Evolutionary conservation across 2,888 invertebrate genomes (phyloP), one percentile per base, ranked within the genome.

Genomic region (Scaptodrosophila latifasciaeformis): DNA sequence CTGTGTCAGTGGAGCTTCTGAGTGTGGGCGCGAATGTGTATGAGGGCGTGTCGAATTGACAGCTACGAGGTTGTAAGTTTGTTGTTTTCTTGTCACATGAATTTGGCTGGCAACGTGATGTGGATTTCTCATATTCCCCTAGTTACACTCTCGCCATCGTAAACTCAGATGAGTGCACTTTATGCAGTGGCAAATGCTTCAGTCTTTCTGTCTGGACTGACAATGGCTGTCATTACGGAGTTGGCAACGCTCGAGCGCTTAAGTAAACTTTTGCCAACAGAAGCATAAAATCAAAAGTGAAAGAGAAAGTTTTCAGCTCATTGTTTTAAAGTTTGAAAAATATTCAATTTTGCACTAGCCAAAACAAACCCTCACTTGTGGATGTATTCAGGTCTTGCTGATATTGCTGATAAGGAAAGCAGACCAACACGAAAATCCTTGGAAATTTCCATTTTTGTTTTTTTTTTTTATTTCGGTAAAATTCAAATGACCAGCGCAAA

Each of bases 151-250:
- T n/a, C n/a, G n/a, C n/a, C n/a, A n/a, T n/a, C n/a, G n/a, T n/a
- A n/a, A 19, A 44, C 47, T 58, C 68, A 54, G 56, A 60, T 58
- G 60, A 70, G 64, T 67, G 65, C 71, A 59, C 62, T 55, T 65
- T 67, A 78, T 70, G 70, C 59, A 55, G 60, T 61, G 63, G 60
- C 67, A 54, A 67, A 31, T 52, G 54, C 6, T 10, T 6, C 17
- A 17, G 9, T 13, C 39, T 39, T 2, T 17, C 2, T 9, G 2
- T 18, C 1, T 19, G 10, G 39, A 55, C 46, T 56, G 56, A 51
- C 60, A 49, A 59, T 59, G 46, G 49, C 54, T 43, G 29, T 9
- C 49, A 62, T 10, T 21, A 21, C 40, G 19, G 15, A 9, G 12
- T n/a, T 40, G 15, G 13, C 21, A 40, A 19, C 12, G 31, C 31